Percentiles rank a stretch among this genome's conserved stretches.
phyloP scores from a whole-genome alignment of 2,888 invertebrate species.

The Drosophila falleni region DNA sequence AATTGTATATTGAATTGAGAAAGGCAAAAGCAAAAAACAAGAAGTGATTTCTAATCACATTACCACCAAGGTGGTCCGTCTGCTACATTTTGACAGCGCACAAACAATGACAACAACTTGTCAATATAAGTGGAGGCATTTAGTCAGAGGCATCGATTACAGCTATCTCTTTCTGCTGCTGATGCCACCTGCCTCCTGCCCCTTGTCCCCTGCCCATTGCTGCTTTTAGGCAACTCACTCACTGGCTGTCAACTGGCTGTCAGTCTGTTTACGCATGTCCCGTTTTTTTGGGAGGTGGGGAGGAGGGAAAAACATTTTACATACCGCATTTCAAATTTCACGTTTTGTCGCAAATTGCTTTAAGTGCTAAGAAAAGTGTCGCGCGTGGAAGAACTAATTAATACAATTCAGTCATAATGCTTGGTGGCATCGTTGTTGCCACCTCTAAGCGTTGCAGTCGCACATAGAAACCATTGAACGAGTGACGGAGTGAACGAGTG shows the following conservation, averaged over 20 bases:
- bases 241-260: slow-evolving; percentile 61
- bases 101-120: slow-evolving; percentile 22
- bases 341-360: slow-evolving; percentile 62
- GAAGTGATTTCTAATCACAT: slow-evolving; percentile 35
- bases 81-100: slow-evolving; percentile 31
- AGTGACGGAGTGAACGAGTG: slow-evolving; percentile 8
- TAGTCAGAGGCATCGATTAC: slow-evolving; percentile 46
- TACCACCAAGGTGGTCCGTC: slow-evolving; percentile 30
- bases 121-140: slow-evolving; percentile 16
- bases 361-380: slow-evolving; percentile 71
- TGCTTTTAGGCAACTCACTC: slow-evolving; percentile 16
- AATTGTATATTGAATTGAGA: slow-evolving; percentile 36
- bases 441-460: slow-evolving; percentile 8
- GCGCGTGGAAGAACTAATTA: slow-evolving; percentile 63
- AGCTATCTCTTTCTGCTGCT: slow-evolving; percentile 5
- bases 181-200: background rate
- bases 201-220: background rate
- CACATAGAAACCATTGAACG: background rate
- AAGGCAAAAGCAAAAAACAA: slow-evolving; percentile 4
- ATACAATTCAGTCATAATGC: slow-evolving; percentile 41
- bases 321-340: slow-evolving; percentile 26
- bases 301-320: background rate
- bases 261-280: slow-evolving; percentile 58
- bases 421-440: slow-evolving; percentile 3
- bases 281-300: background rate